A percentile compares a stretch with the other conserved stretches of the same genome.
These are phyloP conservation scores for Epizoanthus fatuus DNA, from an alignment of 92 coral and sea anemone genomes.

Conservation along the genomic window DNA sequence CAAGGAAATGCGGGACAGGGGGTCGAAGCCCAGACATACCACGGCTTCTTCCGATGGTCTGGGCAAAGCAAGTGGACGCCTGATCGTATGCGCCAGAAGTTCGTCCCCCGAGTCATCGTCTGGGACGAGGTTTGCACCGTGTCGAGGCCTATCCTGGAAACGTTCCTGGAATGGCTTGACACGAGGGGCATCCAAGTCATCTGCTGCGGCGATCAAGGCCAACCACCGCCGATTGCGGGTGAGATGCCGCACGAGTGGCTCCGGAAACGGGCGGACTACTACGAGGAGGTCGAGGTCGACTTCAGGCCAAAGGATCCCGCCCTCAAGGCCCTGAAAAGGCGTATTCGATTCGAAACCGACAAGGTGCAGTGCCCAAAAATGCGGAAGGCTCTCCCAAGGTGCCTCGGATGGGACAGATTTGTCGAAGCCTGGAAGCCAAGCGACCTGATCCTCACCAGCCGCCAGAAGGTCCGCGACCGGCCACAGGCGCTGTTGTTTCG, in stretches of 20 bases:
- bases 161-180: neutral
- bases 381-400: neutral
- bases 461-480: neutral
- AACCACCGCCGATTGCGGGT: too few species aligned
- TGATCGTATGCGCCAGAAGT: neutral
- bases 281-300: neutral
- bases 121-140: too few species aligned
- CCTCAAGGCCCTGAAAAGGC: neutral
- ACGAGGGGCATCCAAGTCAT: neutral
- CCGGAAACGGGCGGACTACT: neutral
- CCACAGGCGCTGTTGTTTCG: neutral
- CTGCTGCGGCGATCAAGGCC: neutral
- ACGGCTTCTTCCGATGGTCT: constrained; percentile 9
- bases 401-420: neutral
- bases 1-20: constrained; percentile 2
- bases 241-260: neutral
- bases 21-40: neutral
- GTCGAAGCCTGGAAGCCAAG: neutral
- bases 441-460: too few species aligned
- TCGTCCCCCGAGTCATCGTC: constrained; percentile 1
- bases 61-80: neutral
- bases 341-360: neutral
- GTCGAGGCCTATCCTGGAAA: neutral
- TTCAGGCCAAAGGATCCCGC: neutral
- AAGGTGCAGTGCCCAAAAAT: neutral